Base-by-base conservation (phyloP, 1,140 invertebrate species). In the Drosophila sp. region DNA sequence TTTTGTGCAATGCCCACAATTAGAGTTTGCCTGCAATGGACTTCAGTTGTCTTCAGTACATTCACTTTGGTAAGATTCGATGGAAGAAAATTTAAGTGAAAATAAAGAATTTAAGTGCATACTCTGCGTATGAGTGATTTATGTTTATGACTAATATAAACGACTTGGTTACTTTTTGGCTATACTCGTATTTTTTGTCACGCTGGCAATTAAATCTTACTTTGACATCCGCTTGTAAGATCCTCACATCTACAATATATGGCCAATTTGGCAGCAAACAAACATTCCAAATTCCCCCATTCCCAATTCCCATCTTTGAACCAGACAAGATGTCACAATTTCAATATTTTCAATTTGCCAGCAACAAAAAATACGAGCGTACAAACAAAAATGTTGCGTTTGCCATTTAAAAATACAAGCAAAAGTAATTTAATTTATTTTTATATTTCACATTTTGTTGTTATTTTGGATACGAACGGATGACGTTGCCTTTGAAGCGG, bases 11-110 rank as follows among this genome's bases (percentile, higher is more conserved):
- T 89, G 84, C 73, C 84, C 11, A 78, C 84, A 33, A 10, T 89
- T 17, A 80, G 81, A 69, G 85, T 89, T 57, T 89, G 77, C 70
- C 50, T 89, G 64, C 84, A 89, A 80, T 89, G 84, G 84, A 75
- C 84, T 8, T 70, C 80, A 33, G 80, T 89, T 2, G 68, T 80
- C 8, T 89, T 79, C 56, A 89, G 83, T 62, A 71, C 74, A 17
- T 56, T 89, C 50, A 89, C 85, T 65, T 55, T 89, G 84, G 84
- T 89, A 65, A 84, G 84, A 60, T 5, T 29, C 27, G 35, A 35
- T 38, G 35, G 6, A 38, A 38, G 11, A 17, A 17, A 17, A 17
- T 17, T 17, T 17, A 17, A 17, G 17, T 17, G 17, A 17, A 17
- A 17, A 17, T 17, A 17, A 17, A 17, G 17, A 17, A 50, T 50